A percentile compares a stretch with the other conserved stretches of the same genome.
Conservation (phyloP, 92 coral and sea anemone species). For the Epizoanthus ramosus region DNA sequence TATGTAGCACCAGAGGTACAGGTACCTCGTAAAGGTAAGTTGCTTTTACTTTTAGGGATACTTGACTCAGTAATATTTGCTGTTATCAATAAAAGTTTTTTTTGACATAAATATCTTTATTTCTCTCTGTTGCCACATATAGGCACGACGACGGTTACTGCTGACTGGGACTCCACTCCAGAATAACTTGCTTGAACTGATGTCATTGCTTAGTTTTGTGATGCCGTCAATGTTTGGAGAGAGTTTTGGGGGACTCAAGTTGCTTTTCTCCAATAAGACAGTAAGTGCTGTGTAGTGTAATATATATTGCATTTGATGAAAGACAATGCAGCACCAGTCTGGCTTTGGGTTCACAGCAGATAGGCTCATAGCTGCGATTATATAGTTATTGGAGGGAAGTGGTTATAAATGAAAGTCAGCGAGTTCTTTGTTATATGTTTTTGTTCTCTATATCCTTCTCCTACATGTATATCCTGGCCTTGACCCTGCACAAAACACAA, state of each 20-base stretch:
- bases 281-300: slow-evolving; percentile 40
- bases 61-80: no score
- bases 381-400: no score
- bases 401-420: no score
- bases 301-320: not conserved
- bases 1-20: slow-evolving; percentile 93
- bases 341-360: not conserved
- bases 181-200: slow-evolving; percentile 86
- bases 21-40: slow-evolving; percentile 69
- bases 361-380: no score
- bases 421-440: no score
- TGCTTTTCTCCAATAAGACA: slow-evolving; percentile 75
- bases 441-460: no score
- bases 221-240: slow-evolving; percentile 94
- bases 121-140: not conserved
- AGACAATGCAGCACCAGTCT: not conserved
- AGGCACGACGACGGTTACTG: slow-evolving; percentile 88
- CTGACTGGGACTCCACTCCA: slow-evolving; percentile 97
- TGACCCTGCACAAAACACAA: no score
- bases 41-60: not conserved
- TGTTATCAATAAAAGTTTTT: not conserved
- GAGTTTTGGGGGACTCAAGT: slow-evolving; percentile 79
- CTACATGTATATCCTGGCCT: no score
- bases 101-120: not conserved
- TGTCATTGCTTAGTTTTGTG: slow-evolving; percentile 89